phyloP scores from a whole-genome alignment of 2,888 invertebrate genomes.

The Rotaria magnacalcarata region DNA sequence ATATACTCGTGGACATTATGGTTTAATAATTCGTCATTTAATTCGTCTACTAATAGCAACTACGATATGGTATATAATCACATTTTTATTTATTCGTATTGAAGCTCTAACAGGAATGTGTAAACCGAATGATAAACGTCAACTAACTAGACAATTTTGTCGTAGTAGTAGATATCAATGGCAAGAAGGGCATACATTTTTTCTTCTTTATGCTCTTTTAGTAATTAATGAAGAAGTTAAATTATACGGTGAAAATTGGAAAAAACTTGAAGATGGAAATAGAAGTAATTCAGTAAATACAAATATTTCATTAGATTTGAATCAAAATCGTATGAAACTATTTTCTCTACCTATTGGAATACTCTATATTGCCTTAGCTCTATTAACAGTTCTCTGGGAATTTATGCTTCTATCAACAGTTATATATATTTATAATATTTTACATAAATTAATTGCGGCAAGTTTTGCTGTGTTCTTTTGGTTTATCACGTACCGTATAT shows the following conservation, averaged over 20 bases:
- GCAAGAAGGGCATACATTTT: constrained; percentile 83
- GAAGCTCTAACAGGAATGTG: constrained; percentile 65
- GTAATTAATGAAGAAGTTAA: constrained; percentile 85
- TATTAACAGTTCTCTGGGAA: constrained; percentile 83
- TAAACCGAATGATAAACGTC: constrained; percentile 45
- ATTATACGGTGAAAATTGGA: constrained; percentile 69
- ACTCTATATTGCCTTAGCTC: constrained; percentile 72
- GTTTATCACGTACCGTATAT: constrained; percentile 77
- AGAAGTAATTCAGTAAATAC: background rate
- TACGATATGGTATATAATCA: constrained; percentile 80
- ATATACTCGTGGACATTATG: constrained; percentile 75
- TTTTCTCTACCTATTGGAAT: constrained; percentile 76
- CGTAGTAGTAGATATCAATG: constrained; percentile 70
- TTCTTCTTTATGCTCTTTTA: constrained; percentile 84
- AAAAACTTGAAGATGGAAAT: background rate
- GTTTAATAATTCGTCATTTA: constrained; percentile 68
- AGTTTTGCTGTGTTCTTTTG: constrained; percentile 78
- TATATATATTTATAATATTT: constrained; percentile 89
- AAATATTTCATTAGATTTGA: background rate
- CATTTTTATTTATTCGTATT: constrained; percentile 73
- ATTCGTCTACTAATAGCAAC: constrained; percentile 74
- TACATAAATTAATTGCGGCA: constrained; percentile 85
- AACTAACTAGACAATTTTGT: background rate
- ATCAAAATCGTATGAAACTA: constrained; percentile 66
- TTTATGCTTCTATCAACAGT: constrained; percentile 86